phyloP scores from a whole-genome alignment of 2,888 invertebrate genomes.

The Cephus spinipes region DNA sequence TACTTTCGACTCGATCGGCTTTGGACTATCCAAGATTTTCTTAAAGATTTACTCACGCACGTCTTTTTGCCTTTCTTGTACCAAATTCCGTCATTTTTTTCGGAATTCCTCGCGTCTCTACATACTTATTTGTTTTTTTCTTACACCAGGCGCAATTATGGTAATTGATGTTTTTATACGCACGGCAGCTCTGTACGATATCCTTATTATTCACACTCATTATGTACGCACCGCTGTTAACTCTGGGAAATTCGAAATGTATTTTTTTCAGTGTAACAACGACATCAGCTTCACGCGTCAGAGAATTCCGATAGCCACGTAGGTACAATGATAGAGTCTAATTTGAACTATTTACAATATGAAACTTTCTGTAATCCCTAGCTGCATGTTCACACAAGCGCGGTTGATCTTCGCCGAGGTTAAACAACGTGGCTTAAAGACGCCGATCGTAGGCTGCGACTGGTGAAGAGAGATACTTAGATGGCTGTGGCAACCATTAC shows the following conservation, averaged over 20 bases:
- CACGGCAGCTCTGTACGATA: neutral
- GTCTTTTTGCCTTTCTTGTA: neutral
- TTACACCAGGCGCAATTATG: neutral
- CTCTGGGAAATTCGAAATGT: neutral
- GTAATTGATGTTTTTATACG: neutral
- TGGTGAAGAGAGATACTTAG: neutral
- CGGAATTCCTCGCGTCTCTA: neutral
- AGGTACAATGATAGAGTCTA: slow-evolving; percentile 37
- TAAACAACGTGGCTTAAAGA: neutral
- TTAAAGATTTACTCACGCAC: neutral
- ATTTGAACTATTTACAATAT: slow-evolving; percentile 57
- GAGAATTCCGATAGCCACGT: neutral
- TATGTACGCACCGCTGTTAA: neutral
- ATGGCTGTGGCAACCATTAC: neutral
- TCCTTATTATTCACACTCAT: neutral
- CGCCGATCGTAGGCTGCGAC: neutral
- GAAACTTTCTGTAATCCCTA: slow-evolving; percentile 39
- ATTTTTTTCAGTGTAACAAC: neutral
- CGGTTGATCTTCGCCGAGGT: slow-evolving; percentile 21
- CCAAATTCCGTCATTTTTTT: neutral
- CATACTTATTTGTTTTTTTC: neutral
- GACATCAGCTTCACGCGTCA: neutral
- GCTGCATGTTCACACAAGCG: slow-evolving; percentile 43
- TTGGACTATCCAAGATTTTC: neutral
- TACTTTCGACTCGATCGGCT: neutral